Percentiles rank a stretch among this genome's conserved stretches.
phyloP scores from a whole-genome alignment of 1,140 invertebrate genomes.

The Radopholus similis region DNA sequence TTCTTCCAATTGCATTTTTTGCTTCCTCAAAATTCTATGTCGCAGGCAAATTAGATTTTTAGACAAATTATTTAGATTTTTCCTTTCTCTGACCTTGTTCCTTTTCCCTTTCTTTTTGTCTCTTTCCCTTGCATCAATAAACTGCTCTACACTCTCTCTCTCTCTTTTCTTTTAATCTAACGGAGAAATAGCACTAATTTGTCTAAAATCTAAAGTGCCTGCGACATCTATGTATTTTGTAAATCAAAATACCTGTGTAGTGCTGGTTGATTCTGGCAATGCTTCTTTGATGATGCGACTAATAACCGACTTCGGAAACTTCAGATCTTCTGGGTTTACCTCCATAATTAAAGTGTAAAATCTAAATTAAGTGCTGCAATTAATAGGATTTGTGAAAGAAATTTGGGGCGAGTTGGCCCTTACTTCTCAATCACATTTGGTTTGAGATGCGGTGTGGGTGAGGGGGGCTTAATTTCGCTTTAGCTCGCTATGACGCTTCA shows the following conservation, averaged over 20 bases:
- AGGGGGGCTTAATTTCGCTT: too few relatives aligned
- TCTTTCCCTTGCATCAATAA: too few relatives aligned
- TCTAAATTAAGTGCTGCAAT: not conserved
- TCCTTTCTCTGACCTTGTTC: too few relatives aligned
- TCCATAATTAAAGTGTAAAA: not conserved
- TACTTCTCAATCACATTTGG: too few relatives aligned
- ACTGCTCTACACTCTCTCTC: too few relatives aligned
- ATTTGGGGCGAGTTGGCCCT: too few relatives aligned
- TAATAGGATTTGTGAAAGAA: not conserved
- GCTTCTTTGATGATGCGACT: slow-evolving; percentile 26
- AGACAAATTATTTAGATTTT: too few relatives aligned
- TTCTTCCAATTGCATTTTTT: slow-evolving; percentile 27
- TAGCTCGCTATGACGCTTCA: too few relatives aligned
- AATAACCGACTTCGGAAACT: slow-evolving; percentile 22
- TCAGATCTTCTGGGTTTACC: slow-evolving; percentile 22
- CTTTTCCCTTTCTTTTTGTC: too few relatives aligned
- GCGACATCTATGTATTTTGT: not conserved
- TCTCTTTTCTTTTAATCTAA: too few relatives aligned
- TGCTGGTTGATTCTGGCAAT: slow-evolving; percentile 6
- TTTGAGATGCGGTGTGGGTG: too few relatives aligned
- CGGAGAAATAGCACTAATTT: not conserved
- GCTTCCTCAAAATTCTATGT: slow-evolving; percentile 28
- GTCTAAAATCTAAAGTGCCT: not conserved
- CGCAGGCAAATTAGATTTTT: too few relatives aligned
- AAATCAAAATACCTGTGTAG: slow-evolving; percentile 23